These are phyloP conservation scores for Acanthochromis polyacanthus DNA, from an alignment of 2,113 vertebrate genomes.

Conservation along the genomic window DNA sequence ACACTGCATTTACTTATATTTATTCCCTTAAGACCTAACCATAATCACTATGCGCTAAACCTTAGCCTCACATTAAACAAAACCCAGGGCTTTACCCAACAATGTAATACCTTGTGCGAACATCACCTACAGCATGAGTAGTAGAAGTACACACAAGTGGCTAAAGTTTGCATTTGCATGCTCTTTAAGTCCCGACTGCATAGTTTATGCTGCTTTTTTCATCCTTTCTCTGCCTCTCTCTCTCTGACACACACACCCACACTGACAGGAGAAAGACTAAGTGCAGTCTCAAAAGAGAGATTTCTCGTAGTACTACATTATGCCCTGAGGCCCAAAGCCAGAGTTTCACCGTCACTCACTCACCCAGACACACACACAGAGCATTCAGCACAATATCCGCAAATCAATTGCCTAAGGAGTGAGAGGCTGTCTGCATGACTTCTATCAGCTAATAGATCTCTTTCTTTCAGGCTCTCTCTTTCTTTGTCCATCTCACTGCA, in stretches of 20 bases:
- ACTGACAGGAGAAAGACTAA: constrained; percentile 19
- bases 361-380: constrained; percentile 24
- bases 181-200: background rate
- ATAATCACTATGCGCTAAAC: constrained; percentile 19
- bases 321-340: constrained; percentile 49
- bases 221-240: no score
- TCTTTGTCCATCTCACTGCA: constrained; percentile 46
- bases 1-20: constrained; percentile 36
- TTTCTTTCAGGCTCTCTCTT: constrained; percentile 3
- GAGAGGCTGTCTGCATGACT: constrained; percentile 59
- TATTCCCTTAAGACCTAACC: constrained; percentile 15
- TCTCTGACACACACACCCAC: background rate
- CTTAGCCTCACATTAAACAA: constrained; percentile 13
- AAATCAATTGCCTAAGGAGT: constrained; percentile 60
- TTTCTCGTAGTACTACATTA: constrained; percentile 63
- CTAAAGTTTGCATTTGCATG: constrained; percentile 19
- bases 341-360: constrained; percentile 61
- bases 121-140: background rate
- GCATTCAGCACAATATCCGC: constrained; percentile 43
- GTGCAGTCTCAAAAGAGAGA: constrained; percentile 48
- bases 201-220: background rate
- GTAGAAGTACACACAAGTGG: background rate
- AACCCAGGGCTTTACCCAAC: constrained; percentile 3
- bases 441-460: constrained; percentile 65
- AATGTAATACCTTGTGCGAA: constrained; percentile 8